Percentiles rank a stretch among this genome's conserved stretches.
Conservation (phyloP, 2,888 invertebrate genomes). For the Nemurella pictetii region DNA sequence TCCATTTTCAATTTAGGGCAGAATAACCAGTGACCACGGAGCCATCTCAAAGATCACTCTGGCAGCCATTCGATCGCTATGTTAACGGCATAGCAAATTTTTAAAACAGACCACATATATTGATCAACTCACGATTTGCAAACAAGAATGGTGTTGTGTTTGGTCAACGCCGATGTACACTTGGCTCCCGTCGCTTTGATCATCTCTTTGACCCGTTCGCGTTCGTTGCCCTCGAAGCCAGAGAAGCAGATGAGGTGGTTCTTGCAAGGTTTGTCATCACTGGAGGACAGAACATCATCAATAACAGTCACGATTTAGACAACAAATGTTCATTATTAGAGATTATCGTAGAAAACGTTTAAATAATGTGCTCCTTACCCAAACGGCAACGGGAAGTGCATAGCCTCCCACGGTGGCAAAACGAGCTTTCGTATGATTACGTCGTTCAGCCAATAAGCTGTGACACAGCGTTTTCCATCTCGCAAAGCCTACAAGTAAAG, state of each 20-base stretch:
- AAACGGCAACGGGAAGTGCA: slow-evolving; percentile 84
- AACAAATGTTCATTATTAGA: background rate
- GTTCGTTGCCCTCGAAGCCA: slow-evolving; percentile 89
- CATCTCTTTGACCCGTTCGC: slow-evolving; percentile 80
- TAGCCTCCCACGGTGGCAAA: slow-evolving; percentile 88
- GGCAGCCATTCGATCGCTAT: too few species aligned
- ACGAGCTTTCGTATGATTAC: slow-evolving; percentile 83
- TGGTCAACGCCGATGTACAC: slow-evolving; percentile 62
- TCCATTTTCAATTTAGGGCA: too few species aligned
- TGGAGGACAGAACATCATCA: background rate
- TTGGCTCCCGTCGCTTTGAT: slow-evolving; percentile 84
- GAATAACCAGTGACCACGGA: too few species aligned
- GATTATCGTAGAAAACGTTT: background rate
- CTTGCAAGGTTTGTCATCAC: slow-evolving; percentile 65
- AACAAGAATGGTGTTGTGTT: slow-evolving; percentile 57
- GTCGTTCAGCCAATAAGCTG: slow-evolving; percentile 90
- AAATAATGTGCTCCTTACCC: slow-evolving; percentile 48
- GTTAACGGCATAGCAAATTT: too few species aligned
- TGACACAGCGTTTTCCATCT: slow-evolving; percentile 74
- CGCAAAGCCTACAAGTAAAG: slow-evolving; percentile 54
- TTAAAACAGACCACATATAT: too few species aligned
- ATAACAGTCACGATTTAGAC: background rate
- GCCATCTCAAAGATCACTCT: too few species aligned
- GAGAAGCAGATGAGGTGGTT: slow-evolving; percentile 75
- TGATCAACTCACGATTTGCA: slow-evolving; percentile 55